Conservation (phyloP, 2,888 invertebrate genomes). For the Anorthoa munda region DNA sequence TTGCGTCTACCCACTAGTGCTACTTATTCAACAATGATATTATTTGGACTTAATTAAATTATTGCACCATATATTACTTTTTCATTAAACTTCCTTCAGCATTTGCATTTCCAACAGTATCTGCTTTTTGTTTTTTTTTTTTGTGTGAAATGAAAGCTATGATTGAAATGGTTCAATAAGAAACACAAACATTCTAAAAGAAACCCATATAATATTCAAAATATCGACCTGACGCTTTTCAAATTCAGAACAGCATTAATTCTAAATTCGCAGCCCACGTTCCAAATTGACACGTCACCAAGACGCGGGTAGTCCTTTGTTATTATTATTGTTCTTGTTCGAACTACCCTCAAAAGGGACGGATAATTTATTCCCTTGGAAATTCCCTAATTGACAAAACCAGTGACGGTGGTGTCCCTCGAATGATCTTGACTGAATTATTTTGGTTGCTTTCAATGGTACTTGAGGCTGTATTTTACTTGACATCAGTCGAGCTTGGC, state of each 20-base stretch:
- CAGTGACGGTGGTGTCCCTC: constrained; percentile 25
- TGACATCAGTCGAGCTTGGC: background rate
- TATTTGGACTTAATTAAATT: background rate
- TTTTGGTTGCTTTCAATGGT: constrained; percentile 2
- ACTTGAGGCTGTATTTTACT: background rate
- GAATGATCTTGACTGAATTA: constrained; percentile 30
- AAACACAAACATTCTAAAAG: background rate
- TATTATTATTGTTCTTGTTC: constrained; percentile 28
- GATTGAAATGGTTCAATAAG: background rate
- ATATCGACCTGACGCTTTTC: background rate
- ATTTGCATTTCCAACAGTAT: too few relatives aligned
- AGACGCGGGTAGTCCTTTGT: constrained; percentile 42
- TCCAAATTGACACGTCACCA: constrained; percentile 22
- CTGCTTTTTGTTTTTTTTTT: too few relatives aligned
- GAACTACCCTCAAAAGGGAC: constrained; percentile 25
- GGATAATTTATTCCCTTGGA: constrained; percentile 48
- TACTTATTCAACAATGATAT: background rate
- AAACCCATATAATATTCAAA: background rate
- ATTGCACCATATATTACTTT: background rate
- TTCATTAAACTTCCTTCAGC: background rate
- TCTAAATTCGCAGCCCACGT: constrained; percentile 17
- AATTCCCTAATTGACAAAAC: constrained; percentile 52
- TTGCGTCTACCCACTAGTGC: background rate
- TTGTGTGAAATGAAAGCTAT: background rate
- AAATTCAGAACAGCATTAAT: constrained; percentile 9